These are phyloP conservation scores for Opisthocomus hoazin DNA, from an alignment of 2,113 vertebrate genomes.

Conservation along the genomic window DNA sequence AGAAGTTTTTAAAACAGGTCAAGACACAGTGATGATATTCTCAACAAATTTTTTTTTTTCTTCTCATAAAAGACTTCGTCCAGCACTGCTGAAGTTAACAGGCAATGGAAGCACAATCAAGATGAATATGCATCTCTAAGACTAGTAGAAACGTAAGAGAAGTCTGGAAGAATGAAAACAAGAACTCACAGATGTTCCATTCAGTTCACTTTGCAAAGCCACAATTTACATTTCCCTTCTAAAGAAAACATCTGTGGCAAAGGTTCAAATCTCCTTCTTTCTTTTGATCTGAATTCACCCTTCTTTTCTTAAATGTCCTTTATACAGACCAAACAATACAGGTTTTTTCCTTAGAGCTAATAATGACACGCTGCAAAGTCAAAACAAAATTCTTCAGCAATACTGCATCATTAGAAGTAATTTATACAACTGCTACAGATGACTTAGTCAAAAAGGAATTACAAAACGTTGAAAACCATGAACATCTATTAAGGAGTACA, in stretches of 20 bases:
- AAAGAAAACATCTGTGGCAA: slow-evolving; percentile 19
- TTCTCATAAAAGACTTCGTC: neutral
- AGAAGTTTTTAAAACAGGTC: neutral
- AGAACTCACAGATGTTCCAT: slow-evolving; percentile 37
- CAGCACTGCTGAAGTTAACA: neutral
- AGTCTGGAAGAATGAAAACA: neutral
- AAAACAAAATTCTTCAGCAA: neutral
- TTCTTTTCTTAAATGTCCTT: neutral
- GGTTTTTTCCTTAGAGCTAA: neutral
- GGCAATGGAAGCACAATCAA: neutral
- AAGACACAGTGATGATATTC: neutral
- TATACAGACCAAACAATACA: neutral
- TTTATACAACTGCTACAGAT: slow-evolving; percentile 16
- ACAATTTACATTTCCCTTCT: slow-evolving; percentile 19
- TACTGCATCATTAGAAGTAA: neutral
- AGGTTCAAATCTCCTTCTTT: slow-evolving; percentile 16
- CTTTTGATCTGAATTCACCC: neutral
- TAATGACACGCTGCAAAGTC: slow-evolving; percentile 2
- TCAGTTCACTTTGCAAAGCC: neutral
- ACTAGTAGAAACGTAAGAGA: neutral
- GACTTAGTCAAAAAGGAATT: slow-evolving; percentile 2
- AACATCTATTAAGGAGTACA: neutral
- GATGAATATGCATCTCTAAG: neutral
- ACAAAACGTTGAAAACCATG: neutral
- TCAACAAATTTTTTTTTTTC: neutral